These are phyloP conservation scores for Cheilosia scutellata DNA, from an alignment of 2,888 invertebrate genomes.

Conservation along the genomic window DNA sequence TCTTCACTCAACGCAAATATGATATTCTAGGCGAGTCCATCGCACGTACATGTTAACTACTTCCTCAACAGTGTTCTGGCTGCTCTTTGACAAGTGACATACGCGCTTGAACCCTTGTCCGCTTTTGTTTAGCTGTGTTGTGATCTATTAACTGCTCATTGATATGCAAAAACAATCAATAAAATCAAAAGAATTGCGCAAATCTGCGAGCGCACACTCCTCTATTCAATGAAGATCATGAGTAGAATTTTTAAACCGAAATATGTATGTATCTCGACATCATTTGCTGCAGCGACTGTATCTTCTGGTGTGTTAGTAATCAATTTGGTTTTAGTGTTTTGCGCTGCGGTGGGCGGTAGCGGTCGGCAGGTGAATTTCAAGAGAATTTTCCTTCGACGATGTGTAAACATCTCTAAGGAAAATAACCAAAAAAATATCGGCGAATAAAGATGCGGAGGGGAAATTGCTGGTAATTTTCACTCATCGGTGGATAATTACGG, in stretches of 20 bases:
- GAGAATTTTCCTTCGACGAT: conserved; percentile 32
- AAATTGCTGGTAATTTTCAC: conserved; percentile 56
- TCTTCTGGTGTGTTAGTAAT: conserved; percentile 20
- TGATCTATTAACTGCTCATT: conserved; percentile 56
- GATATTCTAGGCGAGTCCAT: conserved; percentile 50
- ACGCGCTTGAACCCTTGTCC: conserved; percentile 18
- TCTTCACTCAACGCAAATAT: conserved; percentile 6
- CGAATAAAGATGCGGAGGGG: conserved; percentile 10
- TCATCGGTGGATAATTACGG: conserved; percentile 44
- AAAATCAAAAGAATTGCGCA: conserved; percentile 36
- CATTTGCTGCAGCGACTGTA: conserved; percentile 6
- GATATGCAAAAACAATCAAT: conserved; percentile 20
- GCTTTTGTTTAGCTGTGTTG: neutral
- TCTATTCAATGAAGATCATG: conserved; percentile 39
- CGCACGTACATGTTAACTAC: conserved; percentile 55
- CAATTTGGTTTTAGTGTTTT: neutral
- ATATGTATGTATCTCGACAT: conserved; percentile 16
- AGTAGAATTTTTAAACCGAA: conserved; percentile 35
- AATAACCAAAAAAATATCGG: conserved; percentile 49
- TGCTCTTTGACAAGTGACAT: conserved; percentile 60
- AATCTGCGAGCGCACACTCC: conserved; percentile 50
- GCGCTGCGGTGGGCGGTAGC: conserved; percentile 8
- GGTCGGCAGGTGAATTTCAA: conserved; percentile 48
- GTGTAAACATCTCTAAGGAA: conserved; percentile 52
- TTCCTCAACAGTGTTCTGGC: conserved; percentile 48